phyloP scores from a whole-genome alignment of 2,888 invertebrate species.

The Adela reaumurella region DNA sequence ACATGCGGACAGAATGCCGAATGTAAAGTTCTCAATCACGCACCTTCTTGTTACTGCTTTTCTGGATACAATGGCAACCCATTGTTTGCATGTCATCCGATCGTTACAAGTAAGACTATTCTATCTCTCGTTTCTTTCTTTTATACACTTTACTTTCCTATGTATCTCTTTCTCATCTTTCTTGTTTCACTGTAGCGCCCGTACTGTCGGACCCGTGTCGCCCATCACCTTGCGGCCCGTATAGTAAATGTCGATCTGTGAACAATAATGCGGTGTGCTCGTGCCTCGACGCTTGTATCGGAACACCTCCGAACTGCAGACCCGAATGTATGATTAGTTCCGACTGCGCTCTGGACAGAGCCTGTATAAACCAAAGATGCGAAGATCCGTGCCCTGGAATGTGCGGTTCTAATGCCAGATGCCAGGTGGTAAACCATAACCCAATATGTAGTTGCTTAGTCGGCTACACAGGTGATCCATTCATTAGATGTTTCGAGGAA shows the following conservation, averaged over 20 bases:
- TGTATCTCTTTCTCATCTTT: conserved; percentile 20
- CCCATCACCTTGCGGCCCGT: conserved; percentile 76
- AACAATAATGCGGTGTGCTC: conserved; percentile 74
- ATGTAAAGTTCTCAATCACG: conserved; percentile 71
- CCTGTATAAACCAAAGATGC: conserved; percentile 77
- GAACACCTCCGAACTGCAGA: conserved; percentile 72
- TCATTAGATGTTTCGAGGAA: conserved; percentile 63
- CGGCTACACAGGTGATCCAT: conserved; percentile 73
- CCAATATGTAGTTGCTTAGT: conserved; percentile 72
- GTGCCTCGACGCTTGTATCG: conserved; percentile 67
- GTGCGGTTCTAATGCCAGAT: conserved; percentile 73
- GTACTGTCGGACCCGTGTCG: conserved; percentile 63
- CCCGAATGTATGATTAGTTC: conserved; percentile 77
- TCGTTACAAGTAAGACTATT: conserved; percentile 57
- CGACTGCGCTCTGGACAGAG: conserved; percentile 70
- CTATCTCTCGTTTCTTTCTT: conserved; percentile 31
- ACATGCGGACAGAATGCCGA: conserved; percentile 75
- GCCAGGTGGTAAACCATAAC: conserved; percentile 76
- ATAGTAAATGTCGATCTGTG: conserved; percentile 69
- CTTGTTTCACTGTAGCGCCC: conserved; percentile 24
- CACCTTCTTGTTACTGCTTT: conserved; percentile 72
- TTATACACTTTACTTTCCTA: conserved; percentile 19
- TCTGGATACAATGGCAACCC: conserved; percentile 71
- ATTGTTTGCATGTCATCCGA: conserved; percentile 59
- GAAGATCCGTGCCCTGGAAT: conserved; percentile 72